Percentiles rank a stretch among this genome's conserved stretches.
Evolutionary conservation across 2,113 vertebrate genomes (phyloP).

Genomic region (Rhinolophus sinicus): DNA sequence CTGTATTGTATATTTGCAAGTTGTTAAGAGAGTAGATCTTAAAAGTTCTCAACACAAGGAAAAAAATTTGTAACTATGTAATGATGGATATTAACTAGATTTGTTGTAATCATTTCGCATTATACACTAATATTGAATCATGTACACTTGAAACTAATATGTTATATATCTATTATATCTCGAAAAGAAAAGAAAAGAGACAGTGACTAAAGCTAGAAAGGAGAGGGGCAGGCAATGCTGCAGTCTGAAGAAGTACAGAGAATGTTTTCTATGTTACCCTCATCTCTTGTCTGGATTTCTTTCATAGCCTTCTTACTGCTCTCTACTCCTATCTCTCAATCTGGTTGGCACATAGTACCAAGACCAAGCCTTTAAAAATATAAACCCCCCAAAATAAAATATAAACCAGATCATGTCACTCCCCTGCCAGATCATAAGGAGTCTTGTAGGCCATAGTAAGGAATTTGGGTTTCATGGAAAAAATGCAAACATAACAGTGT

Average conservation of each 20-base stretch:
- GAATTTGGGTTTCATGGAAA: not conserved
- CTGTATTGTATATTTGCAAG: not conserved
- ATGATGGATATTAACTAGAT: not conserved
- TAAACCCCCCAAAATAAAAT: not conserved
- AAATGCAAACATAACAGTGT: not conserved
- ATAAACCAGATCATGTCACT: not conserved
- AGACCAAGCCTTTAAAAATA: conserved; percentile 10
- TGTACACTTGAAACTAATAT: not conserved
- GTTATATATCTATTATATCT: not conserved
- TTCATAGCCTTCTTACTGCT: not conserved
- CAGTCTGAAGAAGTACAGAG: not conserved
- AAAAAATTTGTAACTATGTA: not conserved
- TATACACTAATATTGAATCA: not conserved
- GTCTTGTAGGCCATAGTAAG: not conserved
- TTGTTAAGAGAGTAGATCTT: not conserved
- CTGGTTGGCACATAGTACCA: not conserved
- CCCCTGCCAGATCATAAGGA: not conserved
- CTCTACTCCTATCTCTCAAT: not conserved
- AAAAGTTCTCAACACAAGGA: not conserved
- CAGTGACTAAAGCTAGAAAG: not conserved
- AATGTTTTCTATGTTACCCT: not conserved
- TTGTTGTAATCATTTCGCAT: not conserved
- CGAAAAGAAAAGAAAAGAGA: not conserved
- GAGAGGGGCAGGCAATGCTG: not conserved
- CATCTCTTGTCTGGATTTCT: not conserved